Conservation (phyloP, 2,888 invertebrate species). For the Thera britannica region DNA sequence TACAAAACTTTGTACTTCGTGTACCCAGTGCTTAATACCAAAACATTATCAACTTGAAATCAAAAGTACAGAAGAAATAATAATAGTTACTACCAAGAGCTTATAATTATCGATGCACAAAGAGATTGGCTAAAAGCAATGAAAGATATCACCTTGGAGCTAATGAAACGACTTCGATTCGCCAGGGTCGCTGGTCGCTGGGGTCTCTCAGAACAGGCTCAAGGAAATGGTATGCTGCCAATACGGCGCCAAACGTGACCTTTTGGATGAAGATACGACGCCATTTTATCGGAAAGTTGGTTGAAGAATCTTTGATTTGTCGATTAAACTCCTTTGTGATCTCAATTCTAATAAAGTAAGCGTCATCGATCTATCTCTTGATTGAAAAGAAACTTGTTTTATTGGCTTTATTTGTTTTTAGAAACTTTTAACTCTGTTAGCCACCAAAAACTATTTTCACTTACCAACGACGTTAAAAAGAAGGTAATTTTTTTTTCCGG, state of each 20-base stretch:
- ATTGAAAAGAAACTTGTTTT: too few relatives aligned
- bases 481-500: too few relatives aligned
- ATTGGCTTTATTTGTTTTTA: too few relatives aligned
- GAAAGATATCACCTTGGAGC: conserved; percentile 36
- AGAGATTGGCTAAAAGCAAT: conserved; percentile 34
- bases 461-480: too few relatives aligned
- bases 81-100: conserved; percentile 3
- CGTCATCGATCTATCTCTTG: too few relatives aligned
- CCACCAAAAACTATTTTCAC: too few relatives aligned
- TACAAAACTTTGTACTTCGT: too few relatives aligned
- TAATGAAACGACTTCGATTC: conserved; percentile 41
- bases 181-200: conserved; percentile 47
- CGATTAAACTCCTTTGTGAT: neutral
- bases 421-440: too few relatives aligned
- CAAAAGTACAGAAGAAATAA: too few relatives aligned
- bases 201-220: conserved; percentile 56
- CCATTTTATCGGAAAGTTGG: neutral
- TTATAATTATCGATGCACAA: conserved; percentile 25
- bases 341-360: too few relatives aligned
- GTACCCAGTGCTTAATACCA: too few relatives aligned
- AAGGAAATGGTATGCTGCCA: conserved; percentile 64
- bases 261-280: conserved; percentile 16
- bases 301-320: neutral
- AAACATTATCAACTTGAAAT: too few relatives aligned
- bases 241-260: conserved; percentile 34